These are phyloP conservation scores for Nansenia antarctica DNA, from an alignment of 2,113 vertebrate species.

Conservation along the genomic window DNA sequence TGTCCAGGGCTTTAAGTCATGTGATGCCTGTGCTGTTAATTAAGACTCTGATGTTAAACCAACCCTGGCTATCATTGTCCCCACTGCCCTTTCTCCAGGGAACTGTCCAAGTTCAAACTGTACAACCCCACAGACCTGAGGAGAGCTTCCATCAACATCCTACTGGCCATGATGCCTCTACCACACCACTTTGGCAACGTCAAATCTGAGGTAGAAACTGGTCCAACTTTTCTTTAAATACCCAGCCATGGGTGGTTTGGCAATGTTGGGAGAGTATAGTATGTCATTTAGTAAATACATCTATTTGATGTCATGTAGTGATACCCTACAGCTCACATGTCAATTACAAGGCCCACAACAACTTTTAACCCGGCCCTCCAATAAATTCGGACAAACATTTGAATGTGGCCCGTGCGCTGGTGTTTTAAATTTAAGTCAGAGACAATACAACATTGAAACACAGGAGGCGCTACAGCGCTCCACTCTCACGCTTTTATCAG, in stretches of 20 bases:
- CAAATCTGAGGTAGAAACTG: conserved; percentile 86
- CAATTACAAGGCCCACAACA: too few species aligned
- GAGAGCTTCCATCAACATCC: conserved; percentile 93
- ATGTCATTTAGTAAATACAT: not conserved
- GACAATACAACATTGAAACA: too few species aligned
- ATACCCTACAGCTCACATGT: too few species aligned
- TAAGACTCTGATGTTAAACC: not conserved
- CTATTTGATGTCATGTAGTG: too few species aligned
- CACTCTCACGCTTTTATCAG: too few species aligned
- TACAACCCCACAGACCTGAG: conserved; percentile 94
- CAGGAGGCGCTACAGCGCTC: too few species aligned
- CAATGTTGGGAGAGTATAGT: not conserved
- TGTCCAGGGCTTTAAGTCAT: not conserved
- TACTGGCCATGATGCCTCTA: conserved; percentile 90
- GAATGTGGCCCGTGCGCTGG: too few species aligned
- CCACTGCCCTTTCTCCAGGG: conserved; percentile 75
- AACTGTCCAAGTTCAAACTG: conserved; percentile 95
- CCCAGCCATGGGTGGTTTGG: not conserved
- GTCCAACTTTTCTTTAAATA: not conserved
- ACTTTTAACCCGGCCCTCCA: too few species aligned
- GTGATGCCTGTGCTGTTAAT: not conserved
- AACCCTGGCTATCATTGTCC: too few species aligned
- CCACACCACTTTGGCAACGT: conserved; percentile 97
- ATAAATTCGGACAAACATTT: too few species aligned
- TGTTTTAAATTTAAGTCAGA: too few species aligned